phyloP scores from a whole-genome alignment of 2,888 invertebrate species.

The Agapostemon virescens region DNA sequence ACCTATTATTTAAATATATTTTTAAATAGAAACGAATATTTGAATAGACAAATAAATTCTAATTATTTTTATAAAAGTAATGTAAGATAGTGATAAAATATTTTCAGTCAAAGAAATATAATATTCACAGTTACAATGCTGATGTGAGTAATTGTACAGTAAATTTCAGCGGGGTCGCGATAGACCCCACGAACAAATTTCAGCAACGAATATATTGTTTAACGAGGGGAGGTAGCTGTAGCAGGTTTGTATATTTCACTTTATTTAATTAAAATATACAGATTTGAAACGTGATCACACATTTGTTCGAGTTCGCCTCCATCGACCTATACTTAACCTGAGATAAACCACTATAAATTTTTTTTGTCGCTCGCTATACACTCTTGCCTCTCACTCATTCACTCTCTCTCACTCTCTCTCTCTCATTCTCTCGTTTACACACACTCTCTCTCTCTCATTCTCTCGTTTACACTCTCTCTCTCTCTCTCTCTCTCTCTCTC shows the following conservation, averaged over 20 bases:
- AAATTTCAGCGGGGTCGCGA: not conserved
- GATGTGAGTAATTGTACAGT: not conserved
- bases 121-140: not conserved
- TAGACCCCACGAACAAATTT: not conserved
- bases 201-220: not conserved
- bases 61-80: no score
- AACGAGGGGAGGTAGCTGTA: not conserved
- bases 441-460: not conserved
- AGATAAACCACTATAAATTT: constrained; percentile 62
- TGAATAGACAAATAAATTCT: no score
- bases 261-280: constrained; percentile 80
- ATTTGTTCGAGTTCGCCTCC: constrained; percentile 71
- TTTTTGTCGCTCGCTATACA: constrained; percentile 44
- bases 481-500: not conserved
- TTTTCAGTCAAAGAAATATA: no score
- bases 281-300: constrained; percentile 76
- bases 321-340: constrained; percentile 61
- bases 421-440: not conserved
- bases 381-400: not conserved
- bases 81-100: no score
- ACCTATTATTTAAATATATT: no score
- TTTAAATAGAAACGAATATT: no score
- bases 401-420: not conserved
- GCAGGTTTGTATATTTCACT: constrained; percentile 62
- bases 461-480: no score